A percentile compares a stretch with the other conserved stretches of the same genome.
Evolutionary conservation across 2,113 vertebrate genomes (phyloP).

Genomic region (Corythornis vintsioides): DNA sequence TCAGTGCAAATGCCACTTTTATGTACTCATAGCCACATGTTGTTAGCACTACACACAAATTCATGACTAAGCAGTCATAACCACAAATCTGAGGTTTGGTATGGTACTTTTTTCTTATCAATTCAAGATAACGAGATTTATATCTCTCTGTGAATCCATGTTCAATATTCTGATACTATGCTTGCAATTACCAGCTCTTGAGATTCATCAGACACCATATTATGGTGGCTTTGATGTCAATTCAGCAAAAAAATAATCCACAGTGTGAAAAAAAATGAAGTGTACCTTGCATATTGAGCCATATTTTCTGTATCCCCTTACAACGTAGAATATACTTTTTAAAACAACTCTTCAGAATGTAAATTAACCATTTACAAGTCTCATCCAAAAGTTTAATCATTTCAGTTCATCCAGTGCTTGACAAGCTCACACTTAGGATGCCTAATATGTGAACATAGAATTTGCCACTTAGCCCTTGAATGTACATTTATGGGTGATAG

Average conservation of each 20-base stretch:
- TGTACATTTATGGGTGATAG: neutral
- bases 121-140: neutral
- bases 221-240: neutral
- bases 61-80: constrained; percentile 14
- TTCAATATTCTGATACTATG: neutral
- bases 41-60: neutral
- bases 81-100: neutral
- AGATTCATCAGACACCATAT: neutral
- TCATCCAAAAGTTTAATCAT: neutral
- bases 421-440: neutral
- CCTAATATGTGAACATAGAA: neutral
- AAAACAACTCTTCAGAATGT: neutral
- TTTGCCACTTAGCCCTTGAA: neutral
- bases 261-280: neutral
- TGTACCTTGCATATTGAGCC: fast-evolving
- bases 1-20: constrained; percentile 32
- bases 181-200: neutral
- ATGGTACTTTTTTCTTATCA: neutral
- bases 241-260: neutral
- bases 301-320: neutral
- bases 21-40: neutral
- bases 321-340: neutral
- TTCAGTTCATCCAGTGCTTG: neutral
- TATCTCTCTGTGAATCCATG: neutral
- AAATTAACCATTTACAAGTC: neutral